Conservation (phyloP, 2,113 vertebrate genomes). For the Burhinus bistriatus region DNA sequence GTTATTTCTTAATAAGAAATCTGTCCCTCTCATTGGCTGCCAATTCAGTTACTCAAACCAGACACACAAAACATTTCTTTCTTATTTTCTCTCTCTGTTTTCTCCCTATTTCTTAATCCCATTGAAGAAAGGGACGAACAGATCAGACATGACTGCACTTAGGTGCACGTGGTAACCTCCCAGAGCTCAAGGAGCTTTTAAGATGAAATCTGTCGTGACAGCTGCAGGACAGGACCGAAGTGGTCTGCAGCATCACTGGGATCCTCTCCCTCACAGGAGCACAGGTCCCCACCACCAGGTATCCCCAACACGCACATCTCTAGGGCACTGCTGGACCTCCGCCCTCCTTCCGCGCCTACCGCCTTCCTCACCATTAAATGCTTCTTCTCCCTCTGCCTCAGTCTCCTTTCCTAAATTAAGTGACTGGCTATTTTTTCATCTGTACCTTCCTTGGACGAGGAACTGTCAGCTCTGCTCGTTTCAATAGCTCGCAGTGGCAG, state of each 20-base stretch:
- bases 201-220: background rate
- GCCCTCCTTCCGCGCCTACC: background rate
- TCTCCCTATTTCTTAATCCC: background rate
- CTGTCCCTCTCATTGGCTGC: constrained; percentile 24
- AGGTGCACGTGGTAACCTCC: background rate
- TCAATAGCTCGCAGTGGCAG: constrained; percentile 13
- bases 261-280: background rate
- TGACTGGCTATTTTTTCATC: background rate
- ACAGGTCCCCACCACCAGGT: accelerated
- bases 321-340: background rate
- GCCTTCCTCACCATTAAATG: background rate
- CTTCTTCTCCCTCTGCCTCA: background rate
- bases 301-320: accelerated
- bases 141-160: background rate
- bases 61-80: background rate
- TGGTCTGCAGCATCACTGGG: background rate
- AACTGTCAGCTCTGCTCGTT: constrained; percentile 26
- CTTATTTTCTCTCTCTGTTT: background rate
- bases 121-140: background rate
- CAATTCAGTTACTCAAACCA: constrained; percentile 28
- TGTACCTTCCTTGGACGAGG: background rate
- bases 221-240: background rate
- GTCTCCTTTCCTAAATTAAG: background rate
- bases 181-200: background rate
- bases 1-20: constrained; percentile 35